These are phyloP conservation scores for Medauroidea extradentata DNA, from an alignment of 1,140 invertebrate genomes.

Conservation along the genomic window DNA sequence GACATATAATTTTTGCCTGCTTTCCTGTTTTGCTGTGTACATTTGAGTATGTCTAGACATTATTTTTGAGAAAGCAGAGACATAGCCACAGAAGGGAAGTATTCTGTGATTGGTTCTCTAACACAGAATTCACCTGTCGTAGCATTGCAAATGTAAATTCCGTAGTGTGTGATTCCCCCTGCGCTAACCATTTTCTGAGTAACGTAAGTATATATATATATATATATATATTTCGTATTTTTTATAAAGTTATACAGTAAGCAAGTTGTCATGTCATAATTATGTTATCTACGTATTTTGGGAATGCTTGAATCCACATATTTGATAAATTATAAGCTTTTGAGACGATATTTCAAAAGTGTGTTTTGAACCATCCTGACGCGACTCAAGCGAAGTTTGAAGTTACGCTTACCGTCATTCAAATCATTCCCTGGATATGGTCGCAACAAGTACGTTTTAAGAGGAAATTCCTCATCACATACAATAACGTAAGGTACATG, in stretches of 20 bases:
- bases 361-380: no score
- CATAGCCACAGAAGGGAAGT: conserved; percentile 10
- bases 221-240: conserved; percentile 7
- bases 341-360: no score
- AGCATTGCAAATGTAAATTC: not conserved
- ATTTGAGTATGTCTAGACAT: no score
- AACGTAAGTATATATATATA: not conserved
- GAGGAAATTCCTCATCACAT: conserved; percentile 25
- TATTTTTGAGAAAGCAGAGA: not conserved
- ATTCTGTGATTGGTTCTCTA: conserved; percentile 7
- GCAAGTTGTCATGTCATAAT: conserved; percentile 1
- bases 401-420: no score
- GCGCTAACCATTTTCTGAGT: not conserved
- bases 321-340: no score
- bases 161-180: not conserved
- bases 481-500: conserved; percentile 21
- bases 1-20: no score
- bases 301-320: conserved; percentile 4
- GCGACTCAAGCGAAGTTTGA: no score
- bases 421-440: conserved; percentile 4
- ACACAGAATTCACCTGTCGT: not conserved
- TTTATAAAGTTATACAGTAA: conserved; percentile 12
- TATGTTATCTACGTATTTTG: conserved; percentile 10
- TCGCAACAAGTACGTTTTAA: conserved; percentile 16
- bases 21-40: no score